Conservation (phyloP, 2,888 invertebrate species). For the Pyralis farinalis region DNA sequence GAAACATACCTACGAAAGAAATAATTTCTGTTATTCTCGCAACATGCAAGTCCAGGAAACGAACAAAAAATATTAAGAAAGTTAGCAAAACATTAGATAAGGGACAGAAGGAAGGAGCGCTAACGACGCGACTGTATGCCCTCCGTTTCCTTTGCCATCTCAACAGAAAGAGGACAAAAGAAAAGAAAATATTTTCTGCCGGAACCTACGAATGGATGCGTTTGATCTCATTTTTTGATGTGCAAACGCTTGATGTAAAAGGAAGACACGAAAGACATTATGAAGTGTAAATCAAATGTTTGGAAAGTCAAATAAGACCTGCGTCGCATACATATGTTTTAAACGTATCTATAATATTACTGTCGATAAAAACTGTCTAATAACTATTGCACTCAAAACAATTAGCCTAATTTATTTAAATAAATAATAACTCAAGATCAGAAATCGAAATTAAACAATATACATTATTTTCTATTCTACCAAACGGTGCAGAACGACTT, state of each 20-base stretch:
- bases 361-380: too few relatives aligned
- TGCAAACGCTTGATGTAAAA: conserved; percentile 8
- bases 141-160: conserved; percentile 10
- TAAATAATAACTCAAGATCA: too few relatives aligned
- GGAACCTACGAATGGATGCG: conserved; percentile 3
- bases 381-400: too few relatives aligned
- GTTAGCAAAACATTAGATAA: conserved; percentile 6
- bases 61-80: conserved; percentile 6
- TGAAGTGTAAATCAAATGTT: conserved; percentile 4
- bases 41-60: neutral
- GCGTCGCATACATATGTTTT: too few relatives aligned
- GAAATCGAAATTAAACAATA: too few relatives aligned
- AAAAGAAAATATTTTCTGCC: conserved; percentile 8
- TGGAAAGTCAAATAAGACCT: neutral
- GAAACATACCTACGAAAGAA: neutral
- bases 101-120: conserved; percentile 4
- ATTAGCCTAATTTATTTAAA: too few relatives aligned
- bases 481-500: too few relatives aligned
- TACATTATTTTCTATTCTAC: too few relatives aligned
- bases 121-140: conserved; percentile 7
- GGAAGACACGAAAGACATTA: conserved; percentile 4
- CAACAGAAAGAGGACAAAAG: conserved; percentile 4
- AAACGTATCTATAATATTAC: too few relatives aligned
- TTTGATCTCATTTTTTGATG: conserved; percentile 8
- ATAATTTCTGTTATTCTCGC: too few relatives aligned